Base-by-base conservation (phyloP, 2,888 invertebrate genomes). In the Stegophylla sp. region DNA sequence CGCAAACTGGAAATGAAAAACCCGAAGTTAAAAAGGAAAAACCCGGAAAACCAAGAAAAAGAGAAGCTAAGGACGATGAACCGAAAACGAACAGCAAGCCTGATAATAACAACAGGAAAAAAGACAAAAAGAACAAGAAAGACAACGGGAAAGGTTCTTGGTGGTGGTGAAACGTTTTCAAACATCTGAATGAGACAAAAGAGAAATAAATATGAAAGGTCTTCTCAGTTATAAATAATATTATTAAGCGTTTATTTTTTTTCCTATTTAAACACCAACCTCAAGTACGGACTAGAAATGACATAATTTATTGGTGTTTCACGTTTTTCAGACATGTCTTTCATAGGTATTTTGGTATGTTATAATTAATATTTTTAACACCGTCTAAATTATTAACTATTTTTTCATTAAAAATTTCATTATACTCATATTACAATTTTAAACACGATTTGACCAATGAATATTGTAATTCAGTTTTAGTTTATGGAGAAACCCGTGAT, bases 81-180 rank as follows among this genome's bases (percentile, higher is more conserved):
- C 53, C 61, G 45, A 79, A 72, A 79, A 17, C 82, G 53, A 63
- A 66, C 73, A 51, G 72, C 69, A 85, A 86, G 88, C 45, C 69
- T 66, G 83, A 82, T 81, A 76, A 75, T 63, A 45, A 82, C 64
- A 82, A 82, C 61, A 82, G 67, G 34, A 83, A 83, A 82, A 92
- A 91, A 88, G 91, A 90, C 85, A 92, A 92, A 89, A 93, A 92
- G 89, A 93, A 93, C 91, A 92, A 92, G 91, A 92, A 92, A 88
- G 93, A 92, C 88, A 91, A 91, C 89, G 93, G 92, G 89, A 93
- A 93, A 89, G 91, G 90, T 91, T 90, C 91, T 88, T 92, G 92
- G 91, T 93, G 92, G 92, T 92, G 92, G 92, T 91, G 90, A 90
- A 83, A 51, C 23, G 15, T 26, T 56, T n/a, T 81, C 17, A 28